Evolutionary conservation across 2,113 vertebrate species (phyloP), one percentile per base, ranked within the genome.

Genomic region (Cyanoramphus novaezelandiae): DNA sequence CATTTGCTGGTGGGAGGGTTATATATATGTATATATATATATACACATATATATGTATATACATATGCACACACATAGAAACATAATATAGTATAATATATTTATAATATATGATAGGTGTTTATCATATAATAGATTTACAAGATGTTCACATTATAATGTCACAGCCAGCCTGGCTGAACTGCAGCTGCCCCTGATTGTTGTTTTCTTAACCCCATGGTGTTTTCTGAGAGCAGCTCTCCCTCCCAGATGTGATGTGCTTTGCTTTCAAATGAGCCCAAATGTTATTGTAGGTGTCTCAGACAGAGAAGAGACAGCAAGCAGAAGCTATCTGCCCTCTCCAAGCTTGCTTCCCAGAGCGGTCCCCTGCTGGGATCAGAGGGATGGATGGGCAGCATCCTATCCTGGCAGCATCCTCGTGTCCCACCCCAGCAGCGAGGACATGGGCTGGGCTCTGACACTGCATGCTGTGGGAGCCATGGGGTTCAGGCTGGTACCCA

Each of bases 281-380:
- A 89, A 91, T 95, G 88, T 97, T 95, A 57, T 97, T 96, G 80
- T 87, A 93, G 86, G 88, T 89, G 92, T 88, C 79, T 82, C 27
- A 72, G 86, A 63, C 65, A 17, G 59, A 55, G 68, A 77, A 78
- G 39, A 93, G 41, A 79, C 64, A 70, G 18, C 0, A 1, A 90
- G 71, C 29, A 11, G 57, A 68, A 96, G 60, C 60, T 28, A 64
- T 55, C 81, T 92, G 64, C 52, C 70, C 14, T 90, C 43, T 64
- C 65, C 2, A 12, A 93, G 39, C 77, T 83, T 1, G 1, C 62
- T 84, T 92, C 75, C 44, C 83, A 89, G 84, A 7, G 0, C 13
- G 37, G 53, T 92, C n/a, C 47, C 57, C 19, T 3, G 24, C 63
- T 2, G 29, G 70, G 90, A 95, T 95, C 91, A 96, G 71, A 93